A percentile compares a stretch with the other conserved stretches of the same genome.
Conservation (phyloP, 2,888 invertebrate genomes). For the Cheilosia variabilis region DNA sequence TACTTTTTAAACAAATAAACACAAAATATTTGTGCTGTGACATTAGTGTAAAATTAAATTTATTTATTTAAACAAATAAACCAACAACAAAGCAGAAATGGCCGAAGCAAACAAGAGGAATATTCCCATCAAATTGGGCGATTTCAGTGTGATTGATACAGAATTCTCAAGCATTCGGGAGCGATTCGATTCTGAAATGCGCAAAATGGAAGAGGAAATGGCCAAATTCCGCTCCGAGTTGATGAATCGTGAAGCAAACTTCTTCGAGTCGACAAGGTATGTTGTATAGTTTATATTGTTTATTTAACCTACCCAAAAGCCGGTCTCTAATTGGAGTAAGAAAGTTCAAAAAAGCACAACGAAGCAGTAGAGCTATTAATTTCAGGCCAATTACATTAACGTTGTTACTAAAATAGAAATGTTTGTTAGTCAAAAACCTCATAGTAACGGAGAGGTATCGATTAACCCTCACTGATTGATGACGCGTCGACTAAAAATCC, state of each 20-base stretch:
- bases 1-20: constrained; percentile 9
- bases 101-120: constrained; percentile 93
- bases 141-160: constrained; percentile 97
- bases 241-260: constrained; percentile 96
- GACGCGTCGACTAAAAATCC: constrained; percentile 16
- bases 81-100: constrained; percentile 85
- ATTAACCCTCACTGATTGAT: constrained; percentile 33
- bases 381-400: not conserved
- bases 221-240: constrained; percentile 95
- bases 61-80: constrained; percentile 37
- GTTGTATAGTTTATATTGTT: constrained; percentile 23
- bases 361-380: not conserved
- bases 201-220: constrained; percentile 99
- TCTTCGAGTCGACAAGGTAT: constrained; percentile 96
- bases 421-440: not conserved
- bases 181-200: constrained; percentile 98
- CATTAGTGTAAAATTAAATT: constrained; percentile 46
- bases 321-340: constrained; percentile 18
- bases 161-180: constrained; percentile 98
- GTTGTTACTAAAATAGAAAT: not conserved
- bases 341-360: constrained; percentile 12
- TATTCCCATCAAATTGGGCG: constrained; percentile 96
- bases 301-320: constrained; percentile 3
- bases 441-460: constrained; percentile 36
- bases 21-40: constrained; percentile 46